phyloP scores from a whole-genome alignment of 2,113 vertebrate species.

The Charadrius vociferus region DNA sequence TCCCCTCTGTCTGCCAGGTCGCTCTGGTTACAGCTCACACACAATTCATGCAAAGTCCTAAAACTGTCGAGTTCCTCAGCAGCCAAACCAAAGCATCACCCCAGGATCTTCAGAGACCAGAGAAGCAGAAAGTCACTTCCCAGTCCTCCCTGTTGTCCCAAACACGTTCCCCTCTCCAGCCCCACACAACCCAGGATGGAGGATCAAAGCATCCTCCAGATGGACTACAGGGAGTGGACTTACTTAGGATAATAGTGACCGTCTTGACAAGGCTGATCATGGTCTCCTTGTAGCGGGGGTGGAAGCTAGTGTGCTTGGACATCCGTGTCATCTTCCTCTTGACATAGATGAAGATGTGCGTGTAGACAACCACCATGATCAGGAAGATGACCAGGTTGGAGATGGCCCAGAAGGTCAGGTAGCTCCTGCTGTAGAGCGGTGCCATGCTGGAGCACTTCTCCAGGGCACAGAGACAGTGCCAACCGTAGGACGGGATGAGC shows the following conservation, averaged over 20 bases:
- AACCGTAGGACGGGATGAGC: conserved; percentile 86
- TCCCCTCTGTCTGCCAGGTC: neutral
- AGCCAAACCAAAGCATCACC: neutral
- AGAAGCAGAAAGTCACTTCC: neutral
- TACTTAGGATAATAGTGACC: conserved; percentile 89
- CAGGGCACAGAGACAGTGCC: conserved; percentile 90
- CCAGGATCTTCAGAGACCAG: neutral
- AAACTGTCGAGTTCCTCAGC: rapidly evolving
- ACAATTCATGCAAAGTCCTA: neutral
- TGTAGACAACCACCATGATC: conserved; percentile 88
- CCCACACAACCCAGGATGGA: neutral
- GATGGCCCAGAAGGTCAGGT: conserved; percentile 90
- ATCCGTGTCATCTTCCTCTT: conserved; percentile 75
- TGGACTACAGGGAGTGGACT: neutral
- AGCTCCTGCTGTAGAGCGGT: conserved; percentile 88
- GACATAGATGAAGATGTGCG: conserved; percentile 88
- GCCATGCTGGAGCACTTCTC: conserved; percentile 84
- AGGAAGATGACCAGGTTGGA: conserved; percentile 89
- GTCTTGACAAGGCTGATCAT: conserved; percentile 91
- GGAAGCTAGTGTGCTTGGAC: conserved; percentile 78
- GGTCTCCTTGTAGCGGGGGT: conserved; percentile 78
- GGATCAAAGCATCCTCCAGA: no score
- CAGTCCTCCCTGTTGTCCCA: rapidly evolving
- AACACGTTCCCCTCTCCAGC: no score
- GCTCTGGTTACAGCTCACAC: neutral